phyloP scores from a whole-genome alignment of 2,797 vertebrate genomes.

The Cephalopachus bancanus region DNA sequence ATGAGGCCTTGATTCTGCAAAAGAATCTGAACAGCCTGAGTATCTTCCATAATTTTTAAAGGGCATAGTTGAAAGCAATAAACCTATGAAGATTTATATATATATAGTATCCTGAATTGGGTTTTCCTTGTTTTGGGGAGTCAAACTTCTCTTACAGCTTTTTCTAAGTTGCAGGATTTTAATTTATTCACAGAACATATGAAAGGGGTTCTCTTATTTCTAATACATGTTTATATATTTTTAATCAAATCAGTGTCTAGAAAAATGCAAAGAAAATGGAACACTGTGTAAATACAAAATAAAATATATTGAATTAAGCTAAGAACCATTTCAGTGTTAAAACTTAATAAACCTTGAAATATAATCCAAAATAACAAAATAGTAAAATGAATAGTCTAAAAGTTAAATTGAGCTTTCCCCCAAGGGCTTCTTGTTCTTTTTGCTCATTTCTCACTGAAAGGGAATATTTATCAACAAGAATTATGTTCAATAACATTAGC shows the following conservation, averaged over 20 bases:
- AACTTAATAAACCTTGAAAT: neutral
- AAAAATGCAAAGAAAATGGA: neutral
- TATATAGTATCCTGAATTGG: neutral
- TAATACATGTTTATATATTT: neutral
- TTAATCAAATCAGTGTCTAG: neutral
- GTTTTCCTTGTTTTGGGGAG: neutral
- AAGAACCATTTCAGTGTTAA: neutral
- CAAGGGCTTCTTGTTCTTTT: neutral
- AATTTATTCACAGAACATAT: neutral
- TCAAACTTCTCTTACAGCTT: neutral
- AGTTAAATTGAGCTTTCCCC: neutral
- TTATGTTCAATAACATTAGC: neutral
- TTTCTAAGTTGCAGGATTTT: neutral
- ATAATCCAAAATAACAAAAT: neutral
- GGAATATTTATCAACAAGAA: conserved; percentile 10
- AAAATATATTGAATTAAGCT: neutral
- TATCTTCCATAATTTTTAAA: neutral
- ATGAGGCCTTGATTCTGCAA: neutral
- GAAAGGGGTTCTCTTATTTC: neutral
- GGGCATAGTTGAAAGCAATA: neutral
- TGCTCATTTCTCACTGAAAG: neutral
- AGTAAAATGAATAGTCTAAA: neutral
- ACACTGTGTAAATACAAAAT: neutral
- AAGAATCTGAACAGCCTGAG: neutral
- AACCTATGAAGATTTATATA: neutral